Conservation (phyloP, 2,888 invertebrate species). For the Drosophila leonis region DNA sequence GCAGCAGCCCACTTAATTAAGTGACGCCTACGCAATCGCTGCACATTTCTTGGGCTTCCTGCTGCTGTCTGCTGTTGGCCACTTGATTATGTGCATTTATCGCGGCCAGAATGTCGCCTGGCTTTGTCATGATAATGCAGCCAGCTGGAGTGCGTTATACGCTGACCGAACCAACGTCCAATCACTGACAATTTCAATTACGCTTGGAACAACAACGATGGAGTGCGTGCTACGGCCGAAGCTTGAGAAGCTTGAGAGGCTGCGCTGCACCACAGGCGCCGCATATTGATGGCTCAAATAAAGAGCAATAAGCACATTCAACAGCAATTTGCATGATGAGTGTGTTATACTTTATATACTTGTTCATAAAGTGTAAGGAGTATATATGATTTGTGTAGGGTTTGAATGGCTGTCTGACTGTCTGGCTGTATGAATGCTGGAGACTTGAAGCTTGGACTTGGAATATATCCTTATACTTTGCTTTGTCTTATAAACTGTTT, state of each 20-base stretch:
- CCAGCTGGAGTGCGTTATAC: constrained; percentile 42
- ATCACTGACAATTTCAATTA: constrained; percentile 49
- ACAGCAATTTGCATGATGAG: constrained; percentile 15
- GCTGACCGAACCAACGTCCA: not conserved
- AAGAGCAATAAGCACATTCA: not conserved
- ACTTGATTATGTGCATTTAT: constrained; percentile 30
- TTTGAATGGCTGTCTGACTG: not conserved
- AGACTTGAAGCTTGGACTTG: too few relatives aligned
- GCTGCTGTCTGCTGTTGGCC: constrained; percentile 1
- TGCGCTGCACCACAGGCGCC: constrained; percentile 1
- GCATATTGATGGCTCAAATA: constrained; percentile 30
- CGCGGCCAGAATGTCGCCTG: constrained; percentile 6
- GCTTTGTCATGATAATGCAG: constrained; percentile 20
- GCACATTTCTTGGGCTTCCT: constrained; percentile 10
- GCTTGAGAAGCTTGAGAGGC: not conserved
- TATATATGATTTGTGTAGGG: not conserved
- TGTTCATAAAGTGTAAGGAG: too few relatives aligned
- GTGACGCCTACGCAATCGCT: constrained; percentile 34
- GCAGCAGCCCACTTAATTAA: constrained; percentile 49
- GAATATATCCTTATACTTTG: too few relatives aligned
- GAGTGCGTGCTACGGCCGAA: not conserved
- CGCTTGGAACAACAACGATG: constrained; percentile 38
- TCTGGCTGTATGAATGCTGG: not conserved
- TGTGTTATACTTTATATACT: not conserved
- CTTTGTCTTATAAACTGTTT: too few relatives aligned